Base-by-base conservation (phyloP, 2,113 vertebrate genomes). In the Proterorhinus semilunaris region DNA sequence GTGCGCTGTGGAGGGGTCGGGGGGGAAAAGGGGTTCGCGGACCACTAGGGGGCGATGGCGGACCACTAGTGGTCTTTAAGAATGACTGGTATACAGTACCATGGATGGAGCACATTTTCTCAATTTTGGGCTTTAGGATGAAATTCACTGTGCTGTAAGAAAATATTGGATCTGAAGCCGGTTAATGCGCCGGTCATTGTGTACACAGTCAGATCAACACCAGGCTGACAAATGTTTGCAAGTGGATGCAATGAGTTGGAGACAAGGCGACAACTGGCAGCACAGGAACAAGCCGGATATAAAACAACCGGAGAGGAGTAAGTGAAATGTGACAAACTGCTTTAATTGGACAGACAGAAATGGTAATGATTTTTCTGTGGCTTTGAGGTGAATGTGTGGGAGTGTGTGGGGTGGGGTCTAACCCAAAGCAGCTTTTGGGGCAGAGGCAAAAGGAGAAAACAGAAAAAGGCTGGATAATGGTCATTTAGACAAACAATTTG, bases 251-350 rank as follows among this genome's bases (percentile, higher is more conserved):
- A 79, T 59, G 64, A 42, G 69, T 83, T 85, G 0, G 69, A 75
- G 74, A 81, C 68, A 6, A 80, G 75, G 65, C 67, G 75, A 65
- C 44, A 88, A 84, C 8, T 71, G 65, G 61, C 64, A 68, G 62
- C 46, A 62, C 59, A 66, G 21, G 13, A 43, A 61, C 58, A 47
- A 10, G 8, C 61, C 10, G 10, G 45, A 21, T 43, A 44, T 16
- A 58, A 58, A 36, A 15, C 50, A 70, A 53, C 65, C 10, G 7
- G 17, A 27, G 17, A n/a, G 43, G 50, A 9, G 61, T 55, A n/a
- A 42, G 16, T 42, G 7, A 6, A 46, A 42, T n/a, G 10, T 61
- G 36, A 1, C 4, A 61, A 61, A 44, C 54, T 21, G 6, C 21
- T 54, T 54, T 54, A 17, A 21, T 36, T 12, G 54, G 54, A 57